Percentiles rank a stretch among this genome's conserved stretches.
Evolutionary conservation across 2,113 vertebrate species (phyloP).

Genomic region (Cyprinodon brontotheroides): DNA sequence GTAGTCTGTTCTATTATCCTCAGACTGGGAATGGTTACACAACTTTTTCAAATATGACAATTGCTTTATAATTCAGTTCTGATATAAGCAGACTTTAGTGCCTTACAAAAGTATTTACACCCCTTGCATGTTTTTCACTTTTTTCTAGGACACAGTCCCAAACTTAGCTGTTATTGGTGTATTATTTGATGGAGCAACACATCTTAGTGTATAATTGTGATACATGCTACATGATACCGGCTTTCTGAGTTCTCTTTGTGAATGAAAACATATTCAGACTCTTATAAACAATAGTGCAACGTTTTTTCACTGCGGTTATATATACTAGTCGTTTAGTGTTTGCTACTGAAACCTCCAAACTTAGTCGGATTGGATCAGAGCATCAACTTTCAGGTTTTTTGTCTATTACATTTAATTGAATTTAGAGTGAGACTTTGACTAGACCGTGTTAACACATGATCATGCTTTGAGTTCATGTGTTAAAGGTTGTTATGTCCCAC

Average conservation of each 20-base stretch:
- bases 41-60: background rate
- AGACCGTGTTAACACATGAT: too few species aligned
- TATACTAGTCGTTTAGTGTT: too few species aligned
- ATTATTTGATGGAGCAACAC: background rate
- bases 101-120: background rate
- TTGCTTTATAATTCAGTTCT: conserved; percentile 59
- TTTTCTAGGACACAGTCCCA: background rate
- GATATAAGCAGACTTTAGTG: conserved; percentile 54
- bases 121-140: background rate
- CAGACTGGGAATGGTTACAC: conserved; percentile 5
- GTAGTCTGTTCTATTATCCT: conserved; percentile 28
- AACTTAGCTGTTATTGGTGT: background rate
- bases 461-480: too few species aligned
- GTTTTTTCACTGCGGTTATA: too few species aligned
- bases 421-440: too few species aligned
- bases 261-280: too few species aligned
- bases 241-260: background rate
- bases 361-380: too few species aligned
- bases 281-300: too few species aligned
- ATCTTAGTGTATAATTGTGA: background rate
- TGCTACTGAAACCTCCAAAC: too few species aligned
- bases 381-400: too few species aligned
- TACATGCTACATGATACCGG: background rate
- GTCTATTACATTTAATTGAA: too few species aligned
- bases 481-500: background rate